Evolutionary conservation across 1,140 invertebrate genomes (phyloP), one percentile per base, ranked within the genome.

Genomic region (Phortica variegata): DNA sequence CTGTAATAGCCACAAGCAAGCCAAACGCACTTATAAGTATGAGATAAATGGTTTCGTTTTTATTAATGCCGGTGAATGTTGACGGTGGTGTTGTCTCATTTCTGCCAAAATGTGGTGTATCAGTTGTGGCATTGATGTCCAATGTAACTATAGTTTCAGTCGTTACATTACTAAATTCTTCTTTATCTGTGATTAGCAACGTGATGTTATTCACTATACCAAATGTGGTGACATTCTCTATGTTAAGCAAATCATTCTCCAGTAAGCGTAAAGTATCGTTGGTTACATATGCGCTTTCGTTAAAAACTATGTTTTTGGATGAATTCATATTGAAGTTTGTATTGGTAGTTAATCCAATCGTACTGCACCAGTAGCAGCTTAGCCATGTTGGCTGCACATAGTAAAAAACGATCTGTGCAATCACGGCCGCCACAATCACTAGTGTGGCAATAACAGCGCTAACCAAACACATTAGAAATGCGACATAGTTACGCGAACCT

Each of bases 401-500:
- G 65, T 83, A 85, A 17, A 85, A 66, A 9, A 83, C 77, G 16
- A 91, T 79, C 60, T 91, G 88, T 1, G 82, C 79, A 15, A 88
- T 68, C 42, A 85, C 86, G 13, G 91, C 77, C 6, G 79, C 80
- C 42, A 87, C 79, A 12, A 92, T 85, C n/a, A 85, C 79, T 10
- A 87, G 59, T 6, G 86, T 83, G 37, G 88, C 85, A 15, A 88
- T 68, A 43, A 93, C 84, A 3, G 91, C 91, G 17, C 89, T 90
- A n/a, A 87, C 79, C 7, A 97, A 84, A 61, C 90, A 93, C 58
- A 85, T 82, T 18, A 96, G 81, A 74, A 97, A 97, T 16, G 87
- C 85, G 19, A 79, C 82, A 79, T 98, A 98, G 73, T 98, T 98
- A 49, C 91, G 81, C 7, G 82, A 82, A 0, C 95, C 95, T 17